These are phyloP conservation scores for Caenorhabditis panamensis DNA, from an alignment of 2,888 invertebrate genomes.

Conservation along the genomic window DNA sequence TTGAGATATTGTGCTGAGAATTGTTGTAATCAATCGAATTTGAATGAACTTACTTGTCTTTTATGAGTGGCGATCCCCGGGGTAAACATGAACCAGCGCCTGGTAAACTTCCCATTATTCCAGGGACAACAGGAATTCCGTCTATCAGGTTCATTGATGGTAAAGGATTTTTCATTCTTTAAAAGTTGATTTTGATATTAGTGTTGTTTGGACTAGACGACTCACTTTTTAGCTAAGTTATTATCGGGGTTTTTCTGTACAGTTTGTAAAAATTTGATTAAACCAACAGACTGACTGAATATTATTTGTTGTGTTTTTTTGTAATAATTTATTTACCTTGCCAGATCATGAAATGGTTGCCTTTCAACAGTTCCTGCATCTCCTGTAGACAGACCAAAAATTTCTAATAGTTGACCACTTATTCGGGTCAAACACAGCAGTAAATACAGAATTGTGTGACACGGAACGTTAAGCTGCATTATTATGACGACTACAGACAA, in stretches of 20 bases:
- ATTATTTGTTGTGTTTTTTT: too few relatives aligned
- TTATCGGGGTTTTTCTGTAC: slow-evolving; percentile 72
- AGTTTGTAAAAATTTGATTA: slow-evolving; percentile 70
- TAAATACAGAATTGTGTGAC: slow-evolving; percentile 21
- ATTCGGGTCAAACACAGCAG: background rate
- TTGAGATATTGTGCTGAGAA: too few relatives aligned
- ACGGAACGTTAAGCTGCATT: slow-evolving; percentile 28
- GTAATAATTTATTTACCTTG: slow-evolving; percentile 49
- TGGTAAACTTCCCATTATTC: slow-evolving; percentile 72
- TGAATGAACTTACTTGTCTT: slow-evolving; percentile 63
- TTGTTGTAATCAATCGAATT: background rate
- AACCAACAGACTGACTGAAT: slow-evolving; percentile 71
- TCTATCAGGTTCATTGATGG: slow-evolving; percentile 71
- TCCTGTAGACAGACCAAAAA: slow-evolving; percentile 72
- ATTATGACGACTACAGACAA: slow-evolving; percentile 23
- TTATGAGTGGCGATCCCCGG: slow-evolving; percentile 69
- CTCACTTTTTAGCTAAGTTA: slow-evolving; percentile 66
- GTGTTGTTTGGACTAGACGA: background rate
- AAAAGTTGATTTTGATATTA: background rate
- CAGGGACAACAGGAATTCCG: slow-evolving; percentile 74
- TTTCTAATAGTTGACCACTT: slow-evolving; percentile 65
- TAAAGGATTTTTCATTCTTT: slow-evolving; percentile 62
- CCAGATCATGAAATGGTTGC: slow-evolving; percentile 70
- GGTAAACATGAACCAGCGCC: slow-evolving; percentile 76
- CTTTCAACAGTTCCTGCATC: slow-evolving; percentile 70